phyloP scores from a whole-genome alignment of 2,113 vertebrate species.

The Hippolais icterina region DNA sequence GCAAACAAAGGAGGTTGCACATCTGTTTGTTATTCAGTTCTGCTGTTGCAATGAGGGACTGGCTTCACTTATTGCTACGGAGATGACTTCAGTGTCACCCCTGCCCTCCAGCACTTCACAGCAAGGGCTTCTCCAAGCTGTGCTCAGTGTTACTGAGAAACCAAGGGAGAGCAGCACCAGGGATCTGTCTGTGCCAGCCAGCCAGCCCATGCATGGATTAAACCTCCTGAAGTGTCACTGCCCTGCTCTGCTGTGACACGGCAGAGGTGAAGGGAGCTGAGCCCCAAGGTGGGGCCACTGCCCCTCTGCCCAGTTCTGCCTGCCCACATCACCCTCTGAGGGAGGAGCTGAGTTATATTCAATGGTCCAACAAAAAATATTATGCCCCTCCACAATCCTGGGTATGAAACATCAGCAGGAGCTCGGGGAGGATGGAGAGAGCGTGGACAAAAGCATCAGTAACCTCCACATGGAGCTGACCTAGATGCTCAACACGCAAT shows the following conservation, averaged over 20 bases:
- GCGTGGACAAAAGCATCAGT: neutral
- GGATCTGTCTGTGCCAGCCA: fast-evolving
- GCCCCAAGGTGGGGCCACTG: fast-evolving
- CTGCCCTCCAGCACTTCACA: neutral
- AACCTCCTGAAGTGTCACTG: neutral
- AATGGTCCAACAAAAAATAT: neutral
- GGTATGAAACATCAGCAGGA: fast-evolving
- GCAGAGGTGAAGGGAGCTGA: neutral
- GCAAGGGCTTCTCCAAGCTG: neutral
- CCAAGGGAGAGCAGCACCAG: neutral
- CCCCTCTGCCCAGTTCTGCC: neutral
- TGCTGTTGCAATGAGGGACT: neutral
- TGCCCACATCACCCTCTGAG: neutral
- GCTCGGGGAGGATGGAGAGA: neutral
- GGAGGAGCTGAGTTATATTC: neutral
- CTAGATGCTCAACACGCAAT: neutral
- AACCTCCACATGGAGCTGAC: neutral
- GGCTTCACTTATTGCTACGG: neutral
- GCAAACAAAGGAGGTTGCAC: constrained; percentile 31
- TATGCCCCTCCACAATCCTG: fast-evolving
- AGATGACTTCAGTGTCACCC: constrained; percentile 13
- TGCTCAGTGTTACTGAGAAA: neutral
- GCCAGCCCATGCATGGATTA: fast-evolving
- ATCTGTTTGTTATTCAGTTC: constrained; percentile 45
- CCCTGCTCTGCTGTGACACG: fast-evolving